Evolutionary conservation across 2,113 vertebrate genomes (phyloP), one percentile per base, ranked within the genome.

Genomic region (Eudyptes chrysolophus): DNA sequence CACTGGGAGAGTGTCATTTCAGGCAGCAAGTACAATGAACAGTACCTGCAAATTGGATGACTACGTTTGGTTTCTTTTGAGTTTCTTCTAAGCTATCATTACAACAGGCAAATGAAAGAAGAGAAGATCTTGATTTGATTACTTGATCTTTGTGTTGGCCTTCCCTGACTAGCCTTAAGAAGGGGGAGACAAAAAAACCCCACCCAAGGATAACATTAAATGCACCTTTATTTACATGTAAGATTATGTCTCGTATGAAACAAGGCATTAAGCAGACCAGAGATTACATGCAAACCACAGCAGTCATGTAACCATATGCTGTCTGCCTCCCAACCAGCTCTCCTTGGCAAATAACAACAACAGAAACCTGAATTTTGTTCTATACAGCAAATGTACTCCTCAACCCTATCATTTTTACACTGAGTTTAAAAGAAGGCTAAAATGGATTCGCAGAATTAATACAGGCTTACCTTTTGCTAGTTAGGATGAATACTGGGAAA

Each of bases 211-310:
- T 84, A 94, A 92, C 32, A 65, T 15, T 34, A 96, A 89, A 90
- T 74, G 85, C 7, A 3, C 19, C 54, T 76, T 65, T 70, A 89
- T 93, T 87, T 96, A 60, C 75, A 65, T 70, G 34, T 66, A 90
- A 70, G 79, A 94, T 87, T 76, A 90, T 0, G 20, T 42, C 66
- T 94, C 89, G 91, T 74, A 57, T 1, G 9, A 88, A 95, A 82
- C 25, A 85, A 77, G 72, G 66, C 75, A 94, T 91, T 81, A 95
- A 89, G 60, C 68, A 94, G 84, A 91, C 38, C 57, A 87, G 71
- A 94, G 86, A 94, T 89, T 54, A 79, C 55, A 77, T 54, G 42
- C 78, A 87, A 95, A 85, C 70, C 70, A 84, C 78, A 92, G 87
- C 42, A 95, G 76, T 14, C 78, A 65, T n/a, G 58, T 77, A 97